Evolutionary conservation across 2,797 vertebrate species (phyloP), one percentile per base, ranked within the genome.

Genomic region (Hirundo rustica): DNA sequence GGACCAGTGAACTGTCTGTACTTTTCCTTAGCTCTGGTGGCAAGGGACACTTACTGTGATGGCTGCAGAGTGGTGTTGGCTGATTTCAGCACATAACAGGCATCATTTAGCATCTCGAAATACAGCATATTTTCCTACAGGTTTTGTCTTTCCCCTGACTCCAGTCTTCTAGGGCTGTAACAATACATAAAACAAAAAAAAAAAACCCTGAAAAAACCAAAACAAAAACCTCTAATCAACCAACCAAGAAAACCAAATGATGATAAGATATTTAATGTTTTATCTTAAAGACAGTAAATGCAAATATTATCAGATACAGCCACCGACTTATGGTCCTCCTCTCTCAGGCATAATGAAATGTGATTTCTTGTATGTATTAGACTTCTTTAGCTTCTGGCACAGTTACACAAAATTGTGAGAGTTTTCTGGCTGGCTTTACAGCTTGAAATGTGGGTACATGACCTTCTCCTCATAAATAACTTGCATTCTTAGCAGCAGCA

Each of bases 131-230:
- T 64, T 89, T 79, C 34, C 29, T 66, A 42, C 26, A 58, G 13
- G 7, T 42, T 58, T 79, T 62, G 44, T 27, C n/a, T 48, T 66
- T 83, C 17, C 17, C 32, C 9, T 45, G 7, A 58, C 9, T 72
- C 68, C 77, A 55, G n/a, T 38, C 36, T 75, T 12, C 15, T 75
- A 67, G 12, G 30, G 19, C 30, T 58, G 16, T 47, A 85, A 62
- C 13, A 75, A 58, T 18, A 27, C 4, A 75, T 7, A 57, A 64
- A 55, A n/a, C 29, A 57, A 13, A 5, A 7, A 55, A 64, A 55
- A n/a, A n/a, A 57, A 13, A 5, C 6, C 1, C 10, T 6, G 4
- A 12, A 50, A 16, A 42, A 27, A 8, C 2, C 5, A n/a, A 42
- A 9, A 5, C 5, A 61, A 61, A 34, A 11, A 23, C 20, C 9